Conservation (phyloP, 2,113 vertebrate species). For the Glaucidium brasilianum region DNA sequence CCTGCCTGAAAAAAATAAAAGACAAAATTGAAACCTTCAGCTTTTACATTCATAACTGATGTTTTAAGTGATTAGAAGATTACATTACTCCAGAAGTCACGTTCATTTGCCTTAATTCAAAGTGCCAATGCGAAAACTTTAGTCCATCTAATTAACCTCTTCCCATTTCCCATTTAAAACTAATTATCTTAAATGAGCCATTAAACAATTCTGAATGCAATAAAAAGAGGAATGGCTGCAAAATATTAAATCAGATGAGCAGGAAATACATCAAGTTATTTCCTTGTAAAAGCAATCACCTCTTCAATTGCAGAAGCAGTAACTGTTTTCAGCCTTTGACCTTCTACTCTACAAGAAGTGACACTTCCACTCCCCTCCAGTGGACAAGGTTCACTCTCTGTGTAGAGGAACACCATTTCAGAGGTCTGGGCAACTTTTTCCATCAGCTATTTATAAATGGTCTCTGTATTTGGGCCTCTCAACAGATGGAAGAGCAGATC, state of each 20-base stretch:
- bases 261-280: not conserved
- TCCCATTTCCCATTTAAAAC: conserved; percentile 49
- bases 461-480: not conserved
- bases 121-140: conserved; percentile 45
- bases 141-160: conserved; percentile 40
- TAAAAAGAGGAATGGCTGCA: conserved; percentile 9
- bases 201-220: conserved; percentile 46
- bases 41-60: conserved; percentile 20
- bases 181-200: conserved; percentile 50
- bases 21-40: conserved; percentile 38
- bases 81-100: conserved; percentile 24
- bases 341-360: not conserved
- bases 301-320: not conserved
- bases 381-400: not conserved
- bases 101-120: conserved; percentile 43
- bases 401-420: not conserved
- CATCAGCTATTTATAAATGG: not conserved
- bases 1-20: not conserved
- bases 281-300: conserved; percentile 11
- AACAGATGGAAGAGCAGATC: not conserved
- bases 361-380: not conserved
- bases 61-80: conserved; percentile 31
- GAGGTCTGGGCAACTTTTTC: not conserved
- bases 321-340: not conserved
- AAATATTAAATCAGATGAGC: not conserved